Conservation (phyloP, 1,140 invertebrate species). For the Drosophila chauvacae region DNA sequence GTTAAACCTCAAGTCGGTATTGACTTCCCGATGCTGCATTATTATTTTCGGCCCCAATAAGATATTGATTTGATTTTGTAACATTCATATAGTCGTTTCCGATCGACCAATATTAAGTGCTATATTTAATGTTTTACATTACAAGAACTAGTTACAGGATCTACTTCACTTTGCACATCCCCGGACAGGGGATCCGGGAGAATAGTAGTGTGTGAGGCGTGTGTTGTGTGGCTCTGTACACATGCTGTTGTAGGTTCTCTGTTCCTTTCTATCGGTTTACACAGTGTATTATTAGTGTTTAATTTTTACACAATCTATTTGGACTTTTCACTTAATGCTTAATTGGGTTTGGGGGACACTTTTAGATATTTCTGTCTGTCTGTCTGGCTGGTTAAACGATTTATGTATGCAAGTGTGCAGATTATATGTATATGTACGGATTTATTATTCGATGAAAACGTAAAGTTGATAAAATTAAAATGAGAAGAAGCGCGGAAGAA, state of each 20-base stretch:
- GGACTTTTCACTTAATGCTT: constrained; percentile 64
- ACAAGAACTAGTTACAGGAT: constrained; percentile 40
- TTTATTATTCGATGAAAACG: constrained; percentile 77
- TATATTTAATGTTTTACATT: constrained; percentile 36
- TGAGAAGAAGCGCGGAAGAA: constrained; percentile 65
- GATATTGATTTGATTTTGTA: constrained; percentile 1
- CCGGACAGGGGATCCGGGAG: background rate
- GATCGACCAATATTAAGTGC: background rate
- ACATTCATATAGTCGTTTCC: constrained; percentile 4
- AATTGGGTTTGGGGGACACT: constrained; percentile 15
- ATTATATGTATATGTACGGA: constrained; percentile 59
- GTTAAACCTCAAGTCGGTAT: constrained; percentile 7
- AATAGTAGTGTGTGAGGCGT: background rate
- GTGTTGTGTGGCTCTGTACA: constrained; percentile 25
- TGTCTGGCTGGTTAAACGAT: constrained; percentile 8
- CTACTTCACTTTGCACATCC: constrained; percentile 34
- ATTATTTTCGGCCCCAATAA: constrained; percentile 2
- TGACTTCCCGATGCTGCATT: background rate
- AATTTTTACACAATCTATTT: constrained; percentile 60
- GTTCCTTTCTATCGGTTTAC: constrained; percentile 3
- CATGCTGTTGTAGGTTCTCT: constrained; percentile 4
- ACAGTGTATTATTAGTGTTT: constrained; percentile 24
- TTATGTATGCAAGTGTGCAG: constrained; percentile 31
- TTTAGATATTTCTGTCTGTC: background rate
- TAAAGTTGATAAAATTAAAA: constrained; percentile 72